phyloP scores from a whole-genome alignment of 1,140 invertebrate species.

The Panonychus citri region DNA sequence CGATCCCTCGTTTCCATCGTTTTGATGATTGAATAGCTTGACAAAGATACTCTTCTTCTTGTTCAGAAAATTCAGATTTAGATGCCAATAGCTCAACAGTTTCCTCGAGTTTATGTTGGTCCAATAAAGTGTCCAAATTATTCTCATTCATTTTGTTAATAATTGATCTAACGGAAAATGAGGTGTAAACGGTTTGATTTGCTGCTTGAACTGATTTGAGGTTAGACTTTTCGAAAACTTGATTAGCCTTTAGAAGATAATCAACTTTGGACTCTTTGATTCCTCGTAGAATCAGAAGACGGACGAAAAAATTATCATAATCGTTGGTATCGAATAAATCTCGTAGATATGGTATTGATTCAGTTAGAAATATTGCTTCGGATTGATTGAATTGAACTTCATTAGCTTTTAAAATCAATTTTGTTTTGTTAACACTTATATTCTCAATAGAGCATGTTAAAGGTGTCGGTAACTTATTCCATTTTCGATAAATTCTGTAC shows the following conservation, averaged over 20 bases:
- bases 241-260: neutral
- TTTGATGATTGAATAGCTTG: slow-evolving; percentile 3
- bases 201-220: neutral
- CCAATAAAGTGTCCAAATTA: neutral
- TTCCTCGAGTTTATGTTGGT: slow-evolving; percentile 6
- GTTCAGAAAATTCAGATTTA: slow-evolving; percentile 5
- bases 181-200: slow-evolving; percentile 5
- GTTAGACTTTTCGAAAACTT: neutral
- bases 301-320: slow-evolving; percentile 4
- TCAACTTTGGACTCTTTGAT: slow-evolving; percentile 5
- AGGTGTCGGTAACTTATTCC: neutral
- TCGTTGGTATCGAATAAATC: neutral
- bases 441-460: neutral
- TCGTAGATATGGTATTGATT: neutral
- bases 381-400: slow-evolving; percentile 5
- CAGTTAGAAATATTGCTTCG: slow-evolving; percentile 4
- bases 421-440: neutral
- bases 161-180: neutral
- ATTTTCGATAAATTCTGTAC: slow-evolving; percentile 6
- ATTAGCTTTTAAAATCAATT: slow-evolving; percentile 3
- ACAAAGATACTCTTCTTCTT: slow-evolving; percentile 3
- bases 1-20: slow-evolving; percentile 9
- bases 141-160: neutral
- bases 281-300: slow-evolving; percentile 6
- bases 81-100: slow-evolving; percentile 5